These are phyloP conservation scores for Tapirus terrestris DNA, from an alignment of 2,113 vertebrate species.

Conservation along the genomic window DNA sequence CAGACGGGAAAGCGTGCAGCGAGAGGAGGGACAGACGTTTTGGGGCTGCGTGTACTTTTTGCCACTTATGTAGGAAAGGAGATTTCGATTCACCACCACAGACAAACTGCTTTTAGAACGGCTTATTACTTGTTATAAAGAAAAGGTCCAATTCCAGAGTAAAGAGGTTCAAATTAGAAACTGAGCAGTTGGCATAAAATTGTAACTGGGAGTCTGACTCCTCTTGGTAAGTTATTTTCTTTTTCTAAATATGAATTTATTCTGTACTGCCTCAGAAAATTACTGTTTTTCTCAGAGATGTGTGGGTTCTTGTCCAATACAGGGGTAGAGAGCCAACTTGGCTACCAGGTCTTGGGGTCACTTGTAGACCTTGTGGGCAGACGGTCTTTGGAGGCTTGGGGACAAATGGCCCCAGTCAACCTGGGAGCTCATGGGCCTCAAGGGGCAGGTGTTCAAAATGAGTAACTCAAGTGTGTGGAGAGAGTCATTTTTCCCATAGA, in stretches of 20 bases:
- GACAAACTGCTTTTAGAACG: neutral
- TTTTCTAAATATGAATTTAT: neutral
- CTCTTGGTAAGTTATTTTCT: neutral
- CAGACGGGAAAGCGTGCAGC: rapidly evolving
- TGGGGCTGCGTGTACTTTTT: neutral
- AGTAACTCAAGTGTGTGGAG: no score
- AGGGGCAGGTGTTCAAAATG: neutral
- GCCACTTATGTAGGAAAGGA: rapidly evolving
- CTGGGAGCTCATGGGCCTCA: neutral
- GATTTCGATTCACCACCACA: rapidly evolving
- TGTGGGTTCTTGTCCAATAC: neutral
- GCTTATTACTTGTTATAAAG: neutral
- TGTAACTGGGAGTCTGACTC: neutral
- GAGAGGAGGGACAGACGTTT: neutral
- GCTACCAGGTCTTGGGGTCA: neutral
- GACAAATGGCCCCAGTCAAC: rapidly evolving
- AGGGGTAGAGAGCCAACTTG: neutral
- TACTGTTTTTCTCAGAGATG: neutral
- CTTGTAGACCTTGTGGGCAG: neutral
- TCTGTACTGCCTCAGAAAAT: no score
- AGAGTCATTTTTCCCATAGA: neutral
- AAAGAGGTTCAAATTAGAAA: neutral
- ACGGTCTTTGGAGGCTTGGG: neutral
- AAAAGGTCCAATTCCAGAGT: neutral
- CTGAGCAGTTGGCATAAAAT: neutral